A percentile compares a stretch with the other conserved stretches of the same genome.
These are phyloP conservation scores for Lathronympha strigana DNA, from an alignment of 2,888 invertebrate genomes.

Conservation along the genomic window DNA sequence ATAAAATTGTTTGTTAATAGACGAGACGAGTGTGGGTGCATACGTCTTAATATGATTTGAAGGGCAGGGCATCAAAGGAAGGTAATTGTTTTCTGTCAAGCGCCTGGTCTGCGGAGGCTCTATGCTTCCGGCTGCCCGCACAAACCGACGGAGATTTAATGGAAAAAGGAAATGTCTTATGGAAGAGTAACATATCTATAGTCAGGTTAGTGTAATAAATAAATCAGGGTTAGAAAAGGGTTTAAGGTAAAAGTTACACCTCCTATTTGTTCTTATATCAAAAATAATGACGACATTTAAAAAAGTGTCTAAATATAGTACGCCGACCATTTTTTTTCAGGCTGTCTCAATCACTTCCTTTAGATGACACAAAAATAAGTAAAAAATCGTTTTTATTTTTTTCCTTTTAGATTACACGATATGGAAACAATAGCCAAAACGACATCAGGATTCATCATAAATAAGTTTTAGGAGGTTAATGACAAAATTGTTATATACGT, in stretches of 20 bases:
- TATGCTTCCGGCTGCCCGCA: slow-evolving; percentile 15
- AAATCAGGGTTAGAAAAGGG: neutral
- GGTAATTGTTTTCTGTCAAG: slow-evolving; percentile 40
- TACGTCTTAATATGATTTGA: neutral
- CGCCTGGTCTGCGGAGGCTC: slow-evolving; percentile 1
- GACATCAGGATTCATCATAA: too few relatives aligned
- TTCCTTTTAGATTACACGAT: too few relatives aligned
- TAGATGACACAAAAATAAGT: neutral
- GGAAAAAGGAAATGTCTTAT: slow-evolving; percentile 12
- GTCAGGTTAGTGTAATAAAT: neutral
- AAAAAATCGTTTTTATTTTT: too few relatives aligned
- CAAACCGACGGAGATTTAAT: slow-evolving; percentile 15
- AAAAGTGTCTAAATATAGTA: neutral
- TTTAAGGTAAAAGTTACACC: too few relatives aligned
- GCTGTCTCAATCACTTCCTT: neutral
- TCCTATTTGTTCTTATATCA: too few relatives aligned
- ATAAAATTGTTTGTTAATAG: neutral
- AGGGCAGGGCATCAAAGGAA: slow-evolving; percentile 17
- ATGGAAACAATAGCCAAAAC: too few relatives aligned
- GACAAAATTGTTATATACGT: too few relatives aligned
- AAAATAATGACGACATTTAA: too few relatives aligned
- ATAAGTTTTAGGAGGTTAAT: too few relatives aligned
- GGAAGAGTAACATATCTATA: neutral
- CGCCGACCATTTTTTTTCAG: neutral
- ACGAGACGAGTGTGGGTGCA: neutral